These are phyloP conservation scores for Tipula lateralis DNA, from an alignment of 2,888 invertebrate species.

Conservation along the genomic window DNA sequence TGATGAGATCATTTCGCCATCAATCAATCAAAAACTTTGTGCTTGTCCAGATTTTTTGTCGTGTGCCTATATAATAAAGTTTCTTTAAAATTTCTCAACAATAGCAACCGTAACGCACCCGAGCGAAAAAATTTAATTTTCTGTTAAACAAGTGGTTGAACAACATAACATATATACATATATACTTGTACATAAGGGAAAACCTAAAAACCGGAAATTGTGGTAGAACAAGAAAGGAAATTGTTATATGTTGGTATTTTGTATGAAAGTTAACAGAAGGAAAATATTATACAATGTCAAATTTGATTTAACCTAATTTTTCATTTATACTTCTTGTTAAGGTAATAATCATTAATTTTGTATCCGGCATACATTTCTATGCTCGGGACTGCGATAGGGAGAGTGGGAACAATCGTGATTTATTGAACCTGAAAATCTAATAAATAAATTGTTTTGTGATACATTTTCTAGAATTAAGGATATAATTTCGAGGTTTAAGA, in stretches of 20 bases:
- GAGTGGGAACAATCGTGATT: background rate
- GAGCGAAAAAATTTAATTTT: background rate
- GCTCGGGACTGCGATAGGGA: background rate
- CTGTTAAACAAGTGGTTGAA: background rate
- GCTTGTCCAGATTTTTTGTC: background rate
- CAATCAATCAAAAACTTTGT: background rate
- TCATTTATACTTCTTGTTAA: background rate
- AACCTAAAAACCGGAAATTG: constrained; percentile 15
- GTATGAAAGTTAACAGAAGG: background rate
- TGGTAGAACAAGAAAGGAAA: constrained; percentile 19
- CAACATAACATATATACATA: no score
- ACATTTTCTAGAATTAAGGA: no score
- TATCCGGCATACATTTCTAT: background rate
- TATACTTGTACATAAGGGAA: no score
- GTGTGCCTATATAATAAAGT: background rate
- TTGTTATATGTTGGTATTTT: background rate
- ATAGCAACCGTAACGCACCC: background rate
- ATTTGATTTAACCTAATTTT: constrained; percentile 11
- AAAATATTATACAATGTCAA: background rate
- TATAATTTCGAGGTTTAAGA: no score
- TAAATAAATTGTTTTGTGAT: no score
- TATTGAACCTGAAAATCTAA: background rate
- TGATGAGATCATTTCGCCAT: background rate
- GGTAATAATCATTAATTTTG: background rate
- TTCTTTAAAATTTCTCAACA: background rate